Percentiles rank a stretch among this genome's conserved stretches.
Conservation (phyloP, 2,888 invertebrate genomes). For the Leptinotarsa tumamoca region DNA sequence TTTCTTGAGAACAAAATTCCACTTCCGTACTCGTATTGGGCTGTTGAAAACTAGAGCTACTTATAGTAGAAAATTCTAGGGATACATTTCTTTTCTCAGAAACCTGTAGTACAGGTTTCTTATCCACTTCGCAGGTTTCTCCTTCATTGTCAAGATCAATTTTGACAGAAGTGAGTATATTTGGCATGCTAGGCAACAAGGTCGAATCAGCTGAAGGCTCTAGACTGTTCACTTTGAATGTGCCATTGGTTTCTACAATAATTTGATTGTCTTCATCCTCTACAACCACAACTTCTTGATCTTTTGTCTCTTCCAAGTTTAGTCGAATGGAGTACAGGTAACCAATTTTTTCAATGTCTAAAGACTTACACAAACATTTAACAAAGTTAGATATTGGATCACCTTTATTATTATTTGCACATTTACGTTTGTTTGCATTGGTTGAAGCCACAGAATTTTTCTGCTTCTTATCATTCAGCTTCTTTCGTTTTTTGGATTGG, state of each 20-base stretch:
- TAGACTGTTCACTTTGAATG: background rate
- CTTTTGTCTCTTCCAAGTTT: background rate
- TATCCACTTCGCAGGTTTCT: background rate
- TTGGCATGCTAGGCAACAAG: slow-evolving; percentile 64
- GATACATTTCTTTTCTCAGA: slow-evolving; percentile 14
- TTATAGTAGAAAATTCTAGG: slow-evolving; percentile 47
- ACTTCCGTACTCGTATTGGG: slow-evolving; percentile 43
- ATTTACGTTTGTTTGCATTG: background rate
- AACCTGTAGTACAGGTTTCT: background rate
- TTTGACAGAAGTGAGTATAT: slow-evolving; percentile 55
- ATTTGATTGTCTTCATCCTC: background rate
- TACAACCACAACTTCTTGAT: background rate
- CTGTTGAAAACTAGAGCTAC: slow-evolving; percentile 46
- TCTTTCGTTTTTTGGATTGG: background rate
- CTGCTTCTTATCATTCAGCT: background rate
- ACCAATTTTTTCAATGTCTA: slow-evolving; percentile 32
- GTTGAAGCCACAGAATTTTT: background rate
- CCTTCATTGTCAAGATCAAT: slow-evolving; percentile 30
- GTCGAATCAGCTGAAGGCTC: background rate
- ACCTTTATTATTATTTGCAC: background rate
- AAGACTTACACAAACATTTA: slow-evolving; percentile 35
- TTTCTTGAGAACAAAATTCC: slow-evolving; percentile 41
- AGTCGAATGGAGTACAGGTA: slow-evolving; percentile 28
- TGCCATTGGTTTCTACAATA: background rate
- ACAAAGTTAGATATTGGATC: slow-evolving; percentile 47